Evolutionary conservation across 23 tunicate genomes (phyloP).

Genomic region (Styela plicata): DNA sequence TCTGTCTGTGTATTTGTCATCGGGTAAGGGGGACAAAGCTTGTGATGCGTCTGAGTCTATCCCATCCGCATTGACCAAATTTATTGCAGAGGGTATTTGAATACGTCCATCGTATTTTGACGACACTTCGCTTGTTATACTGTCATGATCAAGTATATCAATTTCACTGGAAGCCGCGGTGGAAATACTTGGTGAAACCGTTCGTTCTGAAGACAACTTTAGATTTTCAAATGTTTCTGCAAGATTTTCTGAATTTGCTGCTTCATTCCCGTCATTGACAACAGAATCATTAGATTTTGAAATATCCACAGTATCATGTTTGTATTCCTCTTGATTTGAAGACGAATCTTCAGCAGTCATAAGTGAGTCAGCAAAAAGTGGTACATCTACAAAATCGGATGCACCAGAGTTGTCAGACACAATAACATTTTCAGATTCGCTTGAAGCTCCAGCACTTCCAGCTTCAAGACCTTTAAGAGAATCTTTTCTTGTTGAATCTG

Average conservation of each 20-base stretch:
- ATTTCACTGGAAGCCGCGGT: slow-evolving; percentile 83
- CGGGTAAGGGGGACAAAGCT: not conserved
- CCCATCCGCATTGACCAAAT: not conserved
- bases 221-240: not conserved
- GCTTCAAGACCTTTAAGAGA: no score
- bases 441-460: no score
- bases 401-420: not conserved
- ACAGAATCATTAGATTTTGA: no score
- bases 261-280: no score
- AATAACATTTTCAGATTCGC: not conserved
- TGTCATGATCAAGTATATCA: slow-evolving; percentile 85
- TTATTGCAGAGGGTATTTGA: not conserved
- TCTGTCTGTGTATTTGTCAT: not conserved
- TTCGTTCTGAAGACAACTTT: not conserved
- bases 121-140: slow-evolving; percentile 62
- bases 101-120: slow-evolving; percentile 4
- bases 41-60: not conserved
- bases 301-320: no score
- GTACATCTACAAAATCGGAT: not conserved
- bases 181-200: not conserved
- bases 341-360: no score
- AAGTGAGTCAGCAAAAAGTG: no score
- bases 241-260: not conserved
- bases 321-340: no score
- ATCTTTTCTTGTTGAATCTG: no score